Conservation (phyloP, 2,113 vertebrate species). For the Sinocyclocheilus rhinocerous region DNA sequence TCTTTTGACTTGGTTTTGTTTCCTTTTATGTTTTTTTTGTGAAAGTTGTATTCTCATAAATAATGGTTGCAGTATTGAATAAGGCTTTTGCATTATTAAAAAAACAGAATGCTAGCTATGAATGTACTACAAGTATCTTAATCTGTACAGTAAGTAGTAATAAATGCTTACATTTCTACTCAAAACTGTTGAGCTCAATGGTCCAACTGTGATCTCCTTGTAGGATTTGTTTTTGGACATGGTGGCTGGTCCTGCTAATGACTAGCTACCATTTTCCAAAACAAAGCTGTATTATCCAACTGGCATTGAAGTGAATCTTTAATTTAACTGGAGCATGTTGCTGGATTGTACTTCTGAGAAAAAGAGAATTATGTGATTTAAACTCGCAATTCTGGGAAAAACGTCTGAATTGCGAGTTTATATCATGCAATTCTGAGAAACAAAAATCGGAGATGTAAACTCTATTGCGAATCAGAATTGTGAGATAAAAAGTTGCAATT, state of each 20-base stretch:
- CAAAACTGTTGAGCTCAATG: not conserved
- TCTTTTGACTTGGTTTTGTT: not conserved
- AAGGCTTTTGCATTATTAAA: not conserved
- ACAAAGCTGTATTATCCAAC: not conserved
- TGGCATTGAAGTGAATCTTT: not conserved
- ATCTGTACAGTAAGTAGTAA: not conserved
- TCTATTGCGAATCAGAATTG: too few relatives aligned
- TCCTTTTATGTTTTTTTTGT: not conserved
- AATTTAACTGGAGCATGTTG: not conserved
- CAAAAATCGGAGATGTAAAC: too few relatives aligned
- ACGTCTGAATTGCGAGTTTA: too few relatives aligned
- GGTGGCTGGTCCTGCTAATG: not conserved
- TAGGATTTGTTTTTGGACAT: not conserved
- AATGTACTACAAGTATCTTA: not conserved
- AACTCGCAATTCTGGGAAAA: too few relatives aligned
- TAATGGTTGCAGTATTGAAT: not conserved
- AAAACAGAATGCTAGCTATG: not conserved
- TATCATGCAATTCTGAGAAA: too few relatives aligned
- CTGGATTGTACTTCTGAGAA: too few relatives aligned
- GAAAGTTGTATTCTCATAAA: not conserved
- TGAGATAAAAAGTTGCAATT: too few relatives aligned
- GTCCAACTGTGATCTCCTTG: not conserved
- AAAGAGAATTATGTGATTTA: too few relatives aligned
- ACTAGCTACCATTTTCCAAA: not conserved
- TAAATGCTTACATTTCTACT: not conserved